Evolutionary conservation across 2,113 vertebrate genomes (phyloP), one percentile per base, ranked within the genome.

Genomic region (Struthidea cinerea): DNA sequence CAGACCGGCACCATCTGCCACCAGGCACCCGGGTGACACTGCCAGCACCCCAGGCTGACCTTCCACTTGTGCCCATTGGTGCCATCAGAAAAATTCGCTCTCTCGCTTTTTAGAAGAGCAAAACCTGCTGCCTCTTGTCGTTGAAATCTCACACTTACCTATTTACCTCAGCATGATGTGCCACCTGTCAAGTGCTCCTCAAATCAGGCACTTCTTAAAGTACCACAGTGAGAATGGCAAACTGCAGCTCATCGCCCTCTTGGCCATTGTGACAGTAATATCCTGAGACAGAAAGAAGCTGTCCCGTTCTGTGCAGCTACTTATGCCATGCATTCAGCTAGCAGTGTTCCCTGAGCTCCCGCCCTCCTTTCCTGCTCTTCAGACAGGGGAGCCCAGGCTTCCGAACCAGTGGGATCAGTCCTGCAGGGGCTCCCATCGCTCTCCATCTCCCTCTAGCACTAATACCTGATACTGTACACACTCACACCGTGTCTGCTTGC

Each of bases 91-190:
- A 81, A 84, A 82, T 35, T 42, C 33, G 0, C 52, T 63, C 44
- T n/a, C 44, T 42, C 0, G 0, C 33, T 69, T 71, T 60, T 90
- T 21, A 50, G 18, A 89, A 11, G 33, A 60, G 52, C 47, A 60
- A 75, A 93, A 90, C 86, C 80, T 81, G 68, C 95, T 90, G 83
- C 69, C 42, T 95, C 83, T 75, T 90, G 89, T 84, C 70, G 52
- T 33, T 87, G 77, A 87, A 93, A 94, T 94, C 82, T 94, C 91
- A 84, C 82, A 84, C 84, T 94, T 75, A 42, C 1, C 84, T 94
- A 5, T 94, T 90, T 94, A 94, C 80, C 92, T 81, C 93, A 92
- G 92, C 8, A 0, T 80, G 96, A 60, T 61, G 56, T 55, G 63
- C 91, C 85, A 75, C 77, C 91, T 96, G 94, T 68, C 78, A 80